Evolutionary conservation across 2,113 vertebrate genomes (phyloP), one percentile per base, ranked within the genome.

Genomic region (Isichthys henryi): DNA sequence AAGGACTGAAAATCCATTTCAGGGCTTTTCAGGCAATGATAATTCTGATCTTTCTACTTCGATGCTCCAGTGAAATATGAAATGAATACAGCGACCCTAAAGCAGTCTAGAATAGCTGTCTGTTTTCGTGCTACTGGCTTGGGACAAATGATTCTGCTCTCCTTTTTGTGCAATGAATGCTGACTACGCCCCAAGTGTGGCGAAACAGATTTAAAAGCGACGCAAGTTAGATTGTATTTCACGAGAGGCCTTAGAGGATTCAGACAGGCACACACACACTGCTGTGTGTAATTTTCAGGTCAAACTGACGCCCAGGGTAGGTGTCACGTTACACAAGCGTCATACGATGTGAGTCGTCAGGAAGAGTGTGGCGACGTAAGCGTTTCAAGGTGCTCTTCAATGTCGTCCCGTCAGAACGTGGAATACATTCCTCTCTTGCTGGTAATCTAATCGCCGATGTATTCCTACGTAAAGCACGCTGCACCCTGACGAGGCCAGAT

Each of bases 191-290:
- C 48, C 46, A 27, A 85, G 43, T 49, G 45, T 48, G 83, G 45
- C 23, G n/a, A 27, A 86, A 49, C 48, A 50, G n/a, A 49, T n/a
- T 48, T 48, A 86, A 86, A 86, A 21, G 83, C 23, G 23, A 49
- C 23, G 48, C 48, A 50, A 1, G 83, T 48, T 23, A 86, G 83
- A 31, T 50, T 86, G 21, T 86, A 48, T 86, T 86, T 86, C 83
- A 86, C 19, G 48, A 86, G 83, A 50, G 83, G 45, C 83, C 48
- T 50, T 86, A 27, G 83, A 50, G 83, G 83, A 49, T 86, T 86
- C 13, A 31, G 45, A 11, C 17, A 48, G 49, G 27, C 50, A 19
- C 31, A 52, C 49, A 87, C 31, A 87, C 50, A 19, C 50, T 35
- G 27, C 50, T 56, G 85, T 56, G 31, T 87, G 85, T 35, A 53